phyloP scores from a whole-genome alignment of 2,113 vertebrate genomes.

The Prinia subflava region DNA sequence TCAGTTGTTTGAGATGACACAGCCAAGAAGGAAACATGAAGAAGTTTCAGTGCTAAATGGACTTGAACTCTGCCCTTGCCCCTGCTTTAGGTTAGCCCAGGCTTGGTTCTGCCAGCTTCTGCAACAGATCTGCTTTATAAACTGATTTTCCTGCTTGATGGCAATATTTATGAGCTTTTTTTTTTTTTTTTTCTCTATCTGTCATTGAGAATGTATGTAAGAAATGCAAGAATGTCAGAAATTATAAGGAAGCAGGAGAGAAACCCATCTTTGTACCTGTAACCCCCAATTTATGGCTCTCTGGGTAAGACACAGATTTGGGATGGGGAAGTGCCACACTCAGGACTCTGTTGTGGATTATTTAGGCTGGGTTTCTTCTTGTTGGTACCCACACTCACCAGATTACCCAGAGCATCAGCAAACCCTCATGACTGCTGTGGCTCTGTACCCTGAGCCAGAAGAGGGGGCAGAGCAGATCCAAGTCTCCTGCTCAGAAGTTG shows the following conservation, averaged over 20 bases:
- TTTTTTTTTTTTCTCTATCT: not conserved
- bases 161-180: not conserved
- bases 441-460: not conserved
- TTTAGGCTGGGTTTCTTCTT: not conserved
- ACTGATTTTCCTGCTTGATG: not conserved
- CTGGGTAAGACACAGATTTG: not conserved
- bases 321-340: not conserved
- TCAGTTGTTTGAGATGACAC: not conserved
- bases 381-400: not conserved
- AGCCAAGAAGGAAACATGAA: not conserved
- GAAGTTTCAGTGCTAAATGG: not conserved
- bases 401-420: not conserved
- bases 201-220: not conserved
- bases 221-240: not conserved
- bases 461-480: not conserved
- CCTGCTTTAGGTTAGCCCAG: not conserved
- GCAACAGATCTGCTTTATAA: not conserved
- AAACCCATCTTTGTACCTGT: not conserved
- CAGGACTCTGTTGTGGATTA: not conserved
- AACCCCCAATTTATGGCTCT: not conserved
- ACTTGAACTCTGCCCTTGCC: not conserved
- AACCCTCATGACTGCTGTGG: not conserved
- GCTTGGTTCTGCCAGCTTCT: not conserved
- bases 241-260: rapidly evolving
- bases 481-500: constrained; percentile 34